A percentile compares a stretch with the other conserved stretches of the same genome.
Evolutionary conservation across 1,140 invertebrate genomes (phyloP).

Genomic region (Euborellia annulipes): DNA sequence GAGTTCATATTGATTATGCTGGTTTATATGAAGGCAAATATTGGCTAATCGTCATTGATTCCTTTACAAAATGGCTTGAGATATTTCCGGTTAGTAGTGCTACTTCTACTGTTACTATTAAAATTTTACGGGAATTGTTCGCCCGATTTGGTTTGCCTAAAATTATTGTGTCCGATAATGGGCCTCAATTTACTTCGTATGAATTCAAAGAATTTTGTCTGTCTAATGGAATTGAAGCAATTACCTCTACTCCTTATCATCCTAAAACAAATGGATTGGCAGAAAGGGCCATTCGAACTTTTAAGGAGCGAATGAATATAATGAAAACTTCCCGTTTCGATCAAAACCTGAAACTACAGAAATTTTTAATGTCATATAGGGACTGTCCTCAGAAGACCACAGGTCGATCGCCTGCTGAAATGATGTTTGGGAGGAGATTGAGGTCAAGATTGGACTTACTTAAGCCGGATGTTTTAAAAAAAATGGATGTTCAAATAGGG

Average conservation of each 20-base stretch:
- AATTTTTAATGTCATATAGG: too few relatives aligned
- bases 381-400: too few relatives aligned
- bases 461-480: too few relatives aligned
- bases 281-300: too few relatives aligned
- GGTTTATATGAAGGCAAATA: conserved; percentile 10
- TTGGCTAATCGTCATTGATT: conserved; percentile 16
- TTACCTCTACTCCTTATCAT: neutral
- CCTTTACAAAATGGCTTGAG: conserved; percentile 17
- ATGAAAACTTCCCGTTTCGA: too few relatives aligned
- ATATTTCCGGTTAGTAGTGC: conserved; percentile 7
- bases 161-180: conserved; percentile 24
- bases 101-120: conserved; percentile 13
- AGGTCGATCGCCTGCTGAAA: too few relatives aligned
- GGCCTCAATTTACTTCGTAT: conserved; percentile 22
- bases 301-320: too few relatives aligned
- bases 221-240: neutral
- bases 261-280: too few relatives aligned
- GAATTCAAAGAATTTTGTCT: conserved; percentile 21
- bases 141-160: conserved; percentile 21
- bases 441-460: too few relatives aligned
- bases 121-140: conserved; percentile 19
- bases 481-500: too few relatives aligned
- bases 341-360: too few relatives aligned
- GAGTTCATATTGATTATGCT: conserved; percentile 16
- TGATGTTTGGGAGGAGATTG: too few relatives aligned